A percentile compares a stretch with the other conserved stretches of the same genome.
Evolutionary conservation across 2,888 invertebrate genomes (phyloP).

Genomic region (Gastrophysa polygoni): DNA sequence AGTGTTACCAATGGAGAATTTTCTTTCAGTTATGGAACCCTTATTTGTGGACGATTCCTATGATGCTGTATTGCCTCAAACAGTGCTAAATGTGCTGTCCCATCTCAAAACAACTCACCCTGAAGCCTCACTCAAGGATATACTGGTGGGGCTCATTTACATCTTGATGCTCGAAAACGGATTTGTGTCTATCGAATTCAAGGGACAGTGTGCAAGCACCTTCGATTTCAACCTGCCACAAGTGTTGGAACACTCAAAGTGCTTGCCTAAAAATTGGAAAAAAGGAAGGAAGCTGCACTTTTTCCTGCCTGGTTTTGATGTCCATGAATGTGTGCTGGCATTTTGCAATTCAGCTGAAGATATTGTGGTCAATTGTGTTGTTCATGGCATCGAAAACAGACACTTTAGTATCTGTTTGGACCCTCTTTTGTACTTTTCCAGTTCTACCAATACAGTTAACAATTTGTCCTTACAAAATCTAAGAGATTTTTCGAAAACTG

Average conservation of each 20-base stretch:
- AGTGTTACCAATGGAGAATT: slow-evolving; percentile 24
- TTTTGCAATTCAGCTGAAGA: slow-evolving; percentile 47
- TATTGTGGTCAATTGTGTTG: slow-evolving; percentile 50
- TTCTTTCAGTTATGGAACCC: slow-evolving; percentile 51
- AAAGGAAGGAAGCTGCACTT: slow-evolving; percentile 40
- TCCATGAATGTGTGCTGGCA: slow-evolving; percentile 44
- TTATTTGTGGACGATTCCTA: slow-evolving; percentile 52
- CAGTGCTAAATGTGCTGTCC: slow-evolving; percentile 45
- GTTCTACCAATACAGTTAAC: slow-evolving; percentile 29
- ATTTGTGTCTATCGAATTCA: slow-evolving; percentile 48
- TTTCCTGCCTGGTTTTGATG: slow-evolving; percentile 41
- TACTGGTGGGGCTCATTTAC: slow-evolving; percentile 52
- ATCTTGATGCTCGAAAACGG: slow-evolving; percentile 55
- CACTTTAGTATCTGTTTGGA: slow-evolving; percentile 46
- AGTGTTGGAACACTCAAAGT: slow-evolving; percentile 38
- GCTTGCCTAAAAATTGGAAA: slow-evolving; percentile 47
- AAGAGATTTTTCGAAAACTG: slow-evolving; percentile 45
- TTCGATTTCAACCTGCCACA: slow-evolving; percentile 42
- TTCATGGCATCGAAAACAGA: slow-evolving; percentile 39
- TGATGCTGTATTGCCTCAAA: slow-evolving; percentile 45
- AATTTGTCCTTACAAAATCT: slow-evolving; percentile 49
- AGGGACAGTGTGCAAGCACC: slow-evolving; percentile 23
- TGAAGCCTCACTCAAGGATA: slow-evolving; percentile 42
- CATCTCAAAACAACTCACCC: slow-evolving; percentile 34
- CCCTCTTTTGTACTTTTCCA: slow-evolving; percentile 48